Evolutionary conservation across 2,113 vertebrate species (phyloP).

Genomic region (Pampusana beccarii): DNA sequence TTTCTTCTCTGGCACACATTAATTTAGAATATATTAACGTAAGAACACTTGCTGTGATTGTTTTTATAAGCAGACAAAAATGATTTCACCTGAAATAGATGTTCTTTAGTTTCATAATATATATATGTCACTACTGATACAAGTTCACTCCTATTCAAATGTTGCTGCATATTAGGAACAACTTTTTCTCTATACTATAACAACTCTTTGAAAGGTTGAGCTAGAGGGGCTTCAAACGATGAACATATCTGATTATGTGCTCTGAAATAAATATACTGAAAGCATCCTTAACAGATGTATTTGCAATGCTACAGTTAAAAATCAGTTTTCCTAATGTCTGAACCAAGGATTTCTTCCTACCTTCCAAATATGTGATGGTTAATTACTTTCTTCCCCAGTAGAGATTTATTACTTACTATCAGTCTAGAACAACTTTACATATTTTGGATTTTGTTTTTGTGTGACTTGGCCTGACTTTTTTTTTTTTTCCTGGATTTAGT

Average conservation of each 20-base stretch:
- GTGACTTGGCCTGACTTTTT: background rate
- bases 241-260: rapidly evolving
- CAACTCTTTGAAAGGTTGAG: background rate
- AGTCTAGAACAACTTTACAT: background rate
- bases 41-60: background rate
- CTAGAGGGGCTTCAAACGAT: background rate
- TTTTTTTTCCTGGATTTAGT: background rate
- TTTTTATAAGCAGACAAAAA: background rate
- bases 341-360: background rate
- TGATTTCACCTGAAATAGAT: background rate
- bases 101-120: background rate
- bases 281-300: background rate
- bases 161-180: background rate
- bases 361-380: background rate
- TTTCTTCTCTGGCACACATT: background rate
- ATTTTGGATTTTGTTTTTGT: background rate
- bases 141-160: background rate
- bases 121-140: background rate
- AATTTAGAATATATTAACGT: conserved; percentile 1
- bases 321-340: background rate
- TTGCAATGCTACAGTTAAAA: background rate
- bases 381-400: background rate
- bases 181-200: background rate
- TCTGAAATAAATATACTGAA: background rate
- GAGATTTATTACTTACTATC: background rate